Evolutionary conservation across 2,888 invertebrate genomes (phyloP).

Genomic region (Entomobrya multifasciata): DNA sequence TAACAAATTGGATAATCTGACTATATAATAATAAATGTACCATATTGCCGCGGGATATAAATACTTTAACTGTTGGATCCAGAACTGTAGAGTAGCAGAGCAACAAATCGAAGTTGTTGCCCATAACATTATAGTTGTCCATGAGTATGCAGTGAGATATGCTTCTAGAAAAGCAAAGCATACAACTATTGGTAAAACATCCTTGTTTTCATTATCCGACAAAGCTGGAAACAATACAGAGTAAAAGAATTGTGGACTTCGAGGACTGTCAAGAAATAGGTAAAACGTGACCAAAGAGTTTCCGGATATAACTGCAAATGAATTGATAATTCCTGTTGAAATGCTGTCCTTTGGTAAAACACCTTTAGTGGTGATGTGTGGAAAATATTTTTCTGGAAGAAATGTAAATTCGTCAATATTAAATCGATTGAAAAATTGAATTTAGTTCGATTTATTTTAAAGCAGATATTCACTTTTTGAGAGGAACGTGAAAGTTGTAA

Average conservation of each 20-base stretch:
- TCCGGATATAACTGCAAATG: conserved; percentile 38
- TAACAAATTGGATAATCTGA: too few species aligned
- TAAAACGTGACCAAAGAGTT: conserved; percentile 53
- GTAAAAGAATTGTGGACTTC: conserved; percentile 63
- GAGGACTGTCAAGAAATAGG: conserved; percentile 58
- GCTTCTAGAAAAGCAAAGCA: conserved; percentile 56
- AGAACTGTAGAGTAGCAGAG: conserved; percentile 52
- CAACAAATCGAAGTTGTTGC: conserved; percentile 53
- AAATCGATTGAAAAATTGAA: neutral
- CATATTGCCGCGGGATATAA: neutral
- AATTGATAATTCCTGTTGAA: conserved; percentile 42
- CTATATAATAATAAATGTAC: too few species aligned
- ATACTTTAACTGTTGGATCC: conserved; percentile 64
- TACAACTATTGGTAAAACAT: neutral
- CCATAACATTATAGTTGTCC: conserved; percentile 64
- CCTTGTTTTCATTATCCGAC: neutral
- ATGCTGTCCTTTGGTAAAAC: conserved; percentile 41
- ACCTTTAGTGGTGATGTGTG: conserved; percentile 17
- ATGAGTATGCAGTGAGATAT: conserved; percentile 57
- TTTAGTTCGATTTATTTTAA: too few species aligned
- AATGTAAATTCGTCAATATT: too few species aligned
- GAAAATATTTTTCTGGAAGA: conserved; percentile 59
- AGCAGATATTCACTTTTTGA: conserved; percentile 53
- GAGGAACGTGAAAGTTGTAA: conserved; percentile 48
- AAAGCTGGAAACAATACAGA: conserved; percentile 11